A percentile compares a stretch with the other conserved stretches of the same genome.
Evolutionary conservation across 2,888 invertebrate genomes (phyloP).

Genomic region (Nymphalis urticae): DNA sequence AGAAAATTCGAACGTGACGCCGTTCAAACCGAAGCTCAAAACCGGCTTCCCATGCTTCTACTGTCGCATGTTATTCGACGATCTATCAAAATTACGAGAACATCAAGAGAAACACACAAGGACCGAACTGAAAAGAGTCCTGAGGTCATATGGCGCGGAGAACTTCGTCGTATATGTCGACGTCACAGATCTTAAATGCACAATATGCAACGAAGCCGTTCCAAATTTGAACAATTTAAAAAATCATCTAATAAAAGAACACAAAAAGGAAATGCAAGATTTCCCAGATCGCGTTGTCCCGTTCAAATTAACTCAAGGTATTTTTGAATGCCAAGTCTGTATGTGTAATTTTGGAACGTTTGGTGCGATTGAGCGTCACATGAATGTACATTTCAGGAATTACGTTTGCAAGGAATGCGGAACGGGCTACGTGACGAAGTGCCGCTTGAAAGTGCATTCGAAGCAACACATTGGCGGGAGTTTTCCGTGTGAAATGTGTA

Average conservation of each 20-base stretch:
- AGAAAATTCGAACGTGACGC: constrained; percentile 58
- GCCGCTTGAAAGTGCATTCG: constrained; percentile 60
- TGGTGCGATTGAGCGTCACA: constrained; percentile 66
- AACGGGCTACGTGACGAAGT: constrained; percentile 63
- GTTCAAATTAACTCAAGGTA: constrained; percentile 48
- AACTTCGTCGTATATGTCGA: constrained; percentile 64
- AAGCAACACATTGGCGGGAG: constrained; percentile 57
- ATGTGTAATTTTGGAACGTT: constrained; percentile 64
- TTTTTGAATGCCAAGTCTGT: constrained; percentile 62
- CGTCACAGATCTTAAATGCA: constrained; percentile 58
- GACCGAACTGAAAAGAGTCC: constrained; percentile 46
- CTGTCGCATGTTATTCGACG: constrained; percentile 55
- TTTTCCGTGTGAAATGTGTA: constrained; percentile 60
- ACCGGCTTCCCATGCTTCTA: constrained; percentile 65
- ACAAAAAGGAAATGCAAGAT: constrained; percentile 57
- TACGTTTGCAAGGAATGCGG: constrained; percentile 67
- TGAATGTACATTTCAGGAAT: constrained; percentile 69
- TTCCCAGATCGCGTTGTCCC: constrained; percentile 63
- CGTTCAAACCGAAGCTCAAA: constrained; percentile 59
- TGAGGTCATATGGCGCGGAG: constrained; percentile 56
- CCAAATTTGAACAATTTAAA: constrained; percentile 56
- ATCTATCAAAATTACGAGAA: constrained; percentile 45
- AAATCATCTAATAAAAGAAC: constrained; percentile 54
- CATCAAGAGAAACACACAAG: constrained; percentile 47
- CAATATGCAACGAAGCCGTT: constrained; percentile 49